Conservation (phyloP, 2,888 invertebrate species). For the Atrina japonica region DNA sequence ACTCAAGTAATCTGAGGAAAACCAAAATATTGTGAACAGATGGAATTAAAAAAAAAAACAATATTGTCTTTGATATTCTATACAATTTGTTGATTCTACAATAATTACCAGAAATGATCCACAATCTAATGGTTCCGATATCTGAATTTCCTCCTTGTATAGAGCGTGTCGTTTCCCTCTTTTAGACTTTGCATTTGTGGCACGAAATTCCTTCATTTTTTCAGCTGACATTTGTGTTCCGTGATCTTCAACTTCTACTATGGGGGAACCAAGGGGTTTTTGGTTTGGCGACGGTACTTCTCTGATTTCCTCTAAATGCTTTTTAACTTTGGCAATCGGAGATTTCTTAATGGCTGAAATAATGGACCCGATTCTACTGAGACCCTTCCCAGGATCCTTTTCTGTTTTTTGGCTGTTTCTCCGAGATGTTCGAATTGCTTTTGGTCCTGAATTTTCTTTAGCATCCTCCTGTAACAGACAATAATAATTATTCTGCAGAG, state of each 20-base stretch:
- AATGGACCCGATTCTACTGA: constrained; percentile 36
- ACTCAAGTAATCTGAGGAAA: too few relatives aligned
- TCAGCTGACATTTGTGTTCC: constrained; percentile 43
- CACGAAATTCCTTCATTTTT: constrained; percentile 4
- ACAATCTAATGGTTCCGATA: constrained; percentile 57
- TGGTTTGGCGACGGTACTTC: constrained; percentile 26
- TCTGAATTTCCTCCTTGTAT: constrained; percentile 55
- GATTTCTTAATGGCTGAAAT: constrained; percentile 45
- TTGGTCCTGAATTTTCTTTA: constrained; percentile 41
- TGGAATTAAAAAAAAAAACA: too few relatives aligned
- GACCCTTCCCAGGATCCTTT: constrained; percentile 10
- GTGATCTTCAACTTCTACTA: constrained; percentile 41
- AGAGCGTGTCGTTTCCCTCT: constrained; percentile 49
- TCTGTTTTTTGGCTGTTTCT: constrained; percentile 20
- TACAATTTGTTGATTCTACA: too few relatives aligned
- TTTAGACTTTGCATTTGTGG: constrained; percentile 2
- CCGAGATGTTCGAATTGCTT: constrained; percentile 12
- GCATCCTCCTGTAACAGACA: constrained; percentile 39
- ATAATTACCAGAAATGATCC: constrained; percentile 54
- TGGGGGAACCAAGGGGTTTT: not conserved
- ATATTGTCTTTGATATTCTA: too few relatives aligned
- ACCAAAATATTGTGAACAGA: too few relatives aligned
- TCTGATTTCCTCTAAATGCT: constrained; percentile 34
- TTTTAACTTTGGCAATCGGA: constrained; percentile 43
- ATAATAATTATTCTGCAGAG: too few relatives aligned